Evolutionary conservation across 2,888 invertebrate species (phyloP), one percentile per base, ranked within the genome.

Genomic region (Diadromus collaris): DNA sequence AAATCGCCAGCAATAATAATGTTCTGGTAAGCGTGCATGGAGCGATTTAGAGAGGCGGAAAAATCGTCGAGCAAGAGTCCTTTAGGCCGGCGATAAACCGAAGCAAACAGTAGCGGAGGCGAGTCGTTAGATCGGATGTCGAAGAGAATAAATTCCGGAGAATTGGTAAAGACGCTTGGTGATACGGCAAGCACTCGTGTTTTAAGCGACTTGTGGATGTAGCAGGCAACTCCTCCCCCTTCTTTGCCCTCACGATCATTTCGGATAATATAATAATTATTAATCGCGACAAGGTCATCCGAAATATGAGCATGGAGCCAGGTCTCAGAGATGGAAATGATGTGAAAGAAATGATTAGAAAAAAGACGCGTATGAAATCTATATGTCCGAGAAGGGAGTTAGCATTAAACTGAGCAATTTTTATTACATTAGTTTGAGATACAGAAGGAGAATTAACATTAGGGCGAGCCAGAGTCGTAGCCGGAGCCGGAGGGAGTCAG

Each of bases 211-310:
- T 44, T 16, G 10, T 80, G 74, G 9, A 80, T 67, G n/a, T 38
- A 76, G 10, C 73, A 64, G 1, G 73, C 73, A 1, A 80, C 70
- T 0, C 80, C 74, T 1, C 76, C 76, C 2, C 79, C 72, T 4
- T 34, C 21, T 13, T 60, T 46, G 3, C 44, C 21, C 3, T 44
- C 44, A n/a, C 44, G 44, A 44, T 44, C 44, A 6, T 44, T 44
- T 0, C 44, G 44, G 0, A 44, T 41, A 5, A 75, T 21, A n/a
- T 41, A 46, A 19, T 75, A 79, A 10, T 51, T 41, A 1, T 70
- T 10, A 1, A 75, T 24, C 0, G 32, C 4, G 4, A 75, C 10
- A 0, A 78, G 13, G 0, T 41, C 24, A 13, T 73, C 58, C 0
- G 46, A 13, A 9, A 67, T 51, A n/a, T 44, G 44, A 2, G 44